Conservation (phyloP, 1,140 invertebrate species). For the Drosophila oshimai region DNA sequence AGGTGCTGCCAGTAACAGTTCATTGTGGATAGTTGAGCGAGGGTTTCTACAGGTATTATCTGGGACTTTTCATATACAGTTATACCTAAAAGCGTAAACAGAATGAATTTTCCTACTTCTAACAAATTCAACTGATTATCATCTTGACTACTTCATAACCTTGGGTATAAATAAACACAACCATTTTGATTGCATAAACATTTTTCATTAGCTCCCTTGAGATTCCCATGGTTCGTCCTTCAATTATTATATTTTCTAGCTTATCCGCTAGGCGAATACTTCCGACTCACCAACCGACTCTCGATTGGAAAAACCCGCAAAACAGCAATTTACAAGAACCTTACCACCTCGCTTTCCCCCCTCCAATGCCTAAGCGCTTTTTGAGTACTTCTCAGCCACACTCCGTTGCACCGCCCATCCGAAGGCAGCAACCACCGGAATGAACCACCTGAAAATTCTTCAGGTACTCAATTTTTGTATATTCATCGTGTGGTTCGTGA, state of each 20-base stretch:
- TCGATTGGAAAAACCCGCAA: conserved; percentile 31
- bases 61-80: too few species aligned
- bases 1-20: conserved; percentile 23
- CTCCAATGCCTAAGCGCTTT: conserved; percentile 49
- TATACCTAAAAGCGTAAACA: too few species aligned
- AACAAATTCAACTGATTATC: neutral
- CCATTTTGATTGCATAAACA: neutral
- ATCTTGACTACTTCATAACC: neutral
- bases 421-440: neutral
- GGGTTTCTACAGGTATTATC: too few species aligned
- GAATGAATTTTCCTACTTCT: neutral
- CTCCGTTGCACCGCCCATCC: neutral
- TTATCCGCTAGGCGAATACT: conserved; percentile 2
- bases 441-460: conserved; percentile 37
- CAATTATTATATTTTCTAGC: conserved; percentile 32
- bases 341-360: neutral
- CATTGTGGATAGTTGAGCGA: conserved; percentile 33
- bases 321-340: conserved; percentile 45
- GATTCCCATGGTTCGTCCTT: neutral
- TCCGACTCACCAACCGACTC: conserved; percentile 20
- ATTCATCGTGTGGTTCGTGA: conserved; percentile 31
- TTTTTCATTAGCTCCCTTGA: neutral
- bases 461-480: conserved; percentile 21
- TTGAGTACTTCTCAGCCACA: conserved; percentile 39
- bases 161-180: neutral